Percentiles rank a stretch among this genome's conserved stretches.
These are phyloP conservation scores for Caenorhabditis zanzibari DNA, from an alignment of 2,888 invertebrate genomes.

Conservation along the genomic window DNA sequence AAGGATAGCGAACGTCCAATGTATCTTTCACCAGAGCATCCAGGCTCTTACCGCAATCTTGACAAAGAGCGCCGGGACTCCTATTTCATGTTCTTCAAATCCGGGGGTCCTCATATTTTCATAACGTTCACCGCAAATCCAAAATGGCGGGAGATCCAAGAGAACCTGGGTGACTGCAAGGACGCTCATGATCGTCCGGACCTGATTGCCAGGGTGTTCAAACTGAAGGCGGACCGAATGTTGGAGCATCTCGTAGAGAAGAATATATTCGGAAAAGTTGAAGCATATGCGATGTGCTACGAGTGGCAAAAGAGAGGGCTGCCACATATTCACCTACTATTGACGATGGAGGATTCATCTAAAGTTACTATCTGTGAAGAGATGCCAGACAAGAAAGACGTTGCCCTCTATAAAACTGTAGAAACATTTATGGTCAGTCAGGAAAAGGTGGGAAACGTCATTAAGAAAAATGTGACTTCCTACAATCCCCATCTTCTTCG, in stretches of 20 bases:
- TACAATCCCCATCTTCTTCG: neutral
- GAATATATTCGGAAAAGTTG: neutral
- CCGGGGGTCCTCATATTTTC: neutral
- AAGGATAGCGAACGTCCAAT: neutral
- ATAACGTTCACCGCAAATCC: neutral
- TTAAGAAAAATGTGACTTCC: neutral
- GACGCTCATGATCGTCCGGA: neutral
- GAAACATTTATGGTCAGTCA: neutral
- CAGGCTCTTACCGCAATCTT: neutral
- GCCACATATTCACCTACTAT: neutral
- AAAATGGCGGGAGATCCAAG: neutral
- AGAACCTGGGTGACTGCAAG: neutral
- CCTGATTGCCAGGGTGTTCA: neutral
- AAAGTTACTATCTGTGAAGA: neutral
- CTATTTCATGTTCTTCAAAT: neutral
- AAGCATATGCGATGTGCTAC: neutral
- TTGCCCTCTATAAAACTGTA: neutral
- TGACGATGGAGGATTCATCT: neutral
- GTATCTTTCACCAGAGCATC: neutral
- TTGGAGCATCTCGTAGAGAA: neutral
- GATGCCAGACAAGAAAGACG: neutral
- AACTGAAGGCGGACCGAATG: neutral
- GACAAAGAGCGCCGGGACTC: neutral
- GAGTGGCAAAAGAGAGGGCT: neutral
- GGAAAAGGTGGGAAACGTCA: too few relatives aligned